Evolutionary conservation across 1,140 invertebrate genomes (phyloP).

Genomic region (Hydropsyche tenuis): DNA sequence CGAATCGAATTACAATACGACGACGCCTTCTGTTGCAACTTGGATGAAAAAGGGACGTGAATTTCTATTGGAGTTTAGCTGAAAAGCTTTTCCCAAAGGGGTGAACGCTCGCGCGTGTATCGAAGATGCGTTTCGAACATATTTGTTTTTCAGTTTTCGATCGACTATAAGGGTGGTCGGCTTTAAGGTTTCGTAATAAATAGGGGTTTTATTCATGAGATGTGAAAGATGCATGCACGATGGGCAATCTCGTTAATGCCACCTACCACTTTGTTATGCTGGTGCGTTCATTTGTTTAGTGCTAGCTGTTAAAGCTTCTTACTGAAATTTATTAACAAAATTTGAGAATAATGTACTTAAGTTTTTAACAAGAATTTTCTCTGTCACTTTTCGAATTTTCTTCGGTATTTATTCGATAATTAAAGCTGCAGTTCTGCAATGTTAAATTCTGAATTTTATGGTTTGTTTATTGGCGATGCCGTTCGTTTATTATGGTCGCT

Average conservation of each 20-base stretch:
- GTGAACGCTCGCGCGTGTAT: not conserved
- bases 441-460: constrained; percentile 11
- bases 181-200: not conserved
- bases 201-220: constrained; percentile 24
- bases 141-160: too few relatives aligned
- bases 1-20: constrained; percentile 18
- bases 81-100: not conserved
- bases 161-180: too few relatives aligned
- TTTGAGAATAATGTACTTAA: too few relatives aligned
- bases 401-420: constrained; percentile 21
- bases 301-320: not conserved
- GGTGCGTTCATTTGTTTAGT: constrained; percentile 33
- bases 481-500: too few relatives aligned
- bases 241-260: constrained; percentile 12
- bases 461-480: not conserved
- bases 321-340: not conserved
- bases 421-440: not conserved
- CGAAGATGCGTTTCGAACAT: too few relatives aligned
- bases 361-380: too few relatives aligned
- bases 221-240: constrained; percentile 14
- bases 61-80: constrained; percentile 6
- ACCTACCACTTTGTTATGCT: constrained; percentile 23
- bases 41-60: not conserved
- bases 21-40: not conserved
- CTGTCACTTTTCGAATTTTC: too few relatives aligned